These are phyloP conservation scores for Ammodramus savannarum DNA, from an alignment of 2,113 vertebrate genomes.

Conservation along the genomic window DNA sequence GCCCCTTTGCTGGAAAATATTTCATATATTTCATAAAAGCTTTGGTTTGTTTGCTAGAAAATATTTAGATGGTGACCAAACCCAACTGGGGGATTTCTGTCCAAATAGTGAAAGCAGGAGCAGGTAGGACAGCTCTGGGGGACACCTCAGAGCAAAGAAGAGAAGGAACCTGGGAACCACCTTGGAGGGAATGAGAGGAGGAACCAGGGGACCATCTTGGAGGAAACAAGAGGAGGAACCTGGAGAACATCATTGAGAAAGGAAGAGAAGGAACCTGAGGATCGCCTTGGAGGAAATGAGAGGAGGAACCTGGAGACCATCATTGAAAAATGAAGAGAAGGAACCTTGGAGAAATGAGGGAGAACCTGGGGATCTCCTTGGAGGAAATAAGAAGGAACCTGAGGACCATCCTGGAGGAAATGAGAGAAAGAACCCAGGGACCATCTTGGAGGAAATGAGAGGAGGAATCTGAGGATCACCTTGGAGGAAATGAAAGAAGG, in stretches of 20 bases:
- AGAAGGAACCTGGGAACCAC: background rate
- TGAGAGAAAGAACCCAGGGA: background rate
- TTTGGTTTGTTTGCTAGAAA: background rate
- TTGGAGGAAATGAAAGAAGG: fast-evolving
- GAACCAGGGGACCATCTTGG: background rate
- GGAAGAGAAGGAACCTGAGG: too few relatives aligned
- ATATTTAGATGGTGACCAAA: background rate
- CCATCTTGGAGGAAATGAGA: fast-evolving
- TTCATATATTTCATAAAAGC: background rate
- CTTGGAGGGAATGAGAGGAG: background rate
- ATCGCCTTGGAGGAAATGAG: too few relatives aligned
- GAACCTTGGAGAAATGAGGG: too few relatives aligned
- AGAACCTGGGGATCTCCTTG: fast-evolving
- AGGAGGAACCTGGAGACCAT: background rate
- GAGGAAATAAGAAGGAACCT: fast-evolving
- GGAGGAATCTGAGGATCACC: background rate
- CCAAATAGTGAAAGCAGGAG: background rate
- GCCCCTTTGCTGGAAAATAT: background rate
- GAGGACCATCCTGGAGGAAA: too few relatives aligned
- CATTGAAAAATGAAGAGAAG: too few relatives aligned
- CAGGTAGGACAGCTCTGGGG: background rate
- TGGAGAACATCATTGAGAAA: too few relatives aligned
- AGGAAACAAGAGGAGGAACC: too few relatives aligned
- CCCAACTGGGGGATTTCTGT: background rate
- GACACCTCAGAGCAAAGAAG: fast-evolving